Evolutionary conservation across 92 coral and sea anemone species (phyloP).

Genomic region (Ricordea florida): DNA sequence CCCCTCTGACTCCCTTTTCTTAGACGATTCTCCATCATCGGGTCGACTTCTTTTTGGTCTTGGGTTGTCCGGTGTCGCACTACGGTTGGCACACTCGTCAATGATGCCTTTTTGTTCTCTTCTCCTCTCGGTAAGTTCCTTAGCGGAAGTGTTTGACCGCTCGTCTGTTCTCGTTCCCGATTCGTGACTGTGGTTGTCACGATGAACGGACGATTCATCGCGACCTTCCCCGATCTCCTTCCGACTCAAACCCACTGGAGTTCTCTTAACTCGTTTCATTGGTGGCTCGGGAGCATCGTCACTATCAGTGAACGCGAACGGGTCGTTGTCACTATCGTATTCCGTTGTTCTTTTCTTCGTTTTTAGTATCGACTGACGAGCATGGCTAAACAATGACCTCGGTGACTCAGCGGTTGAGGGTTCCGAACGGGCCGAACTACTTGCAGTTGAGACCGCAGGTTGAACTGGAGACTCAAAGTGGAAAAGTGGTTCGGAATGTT

Average conservation of each 20-base stretch:
- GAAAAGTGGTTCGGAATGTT: slow-evolving; percentile 48
- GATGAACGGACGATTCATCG: no score
- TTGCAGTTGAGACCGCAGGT: background rate
- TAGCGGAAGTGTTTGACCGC: background rate
- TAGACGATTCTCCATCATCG: background rate
- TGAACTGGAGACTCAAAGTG: slow-evolving; percentile 54
- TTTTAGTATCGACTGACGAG: slow-evolving; percentile 31
- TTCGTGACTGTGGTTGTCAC: background rate
- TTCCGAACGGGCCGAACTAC: background rate
- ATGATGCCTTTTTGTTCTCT: background rate
- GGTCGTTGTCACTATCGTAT: slow-evolving; percentile 47
- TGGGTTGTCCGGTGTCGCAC: background rate
- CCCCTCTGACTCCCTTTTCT: background rate
- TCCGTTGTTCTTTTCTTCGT: slow-evolving; percentile 1
- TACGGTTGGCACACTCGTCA: background rate
- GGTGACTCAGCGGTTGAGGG: slow-evolving; percentile 22
- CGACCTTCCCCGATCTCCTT: background rate
- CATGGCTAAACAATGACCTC: slow-evolving; percentile 63
- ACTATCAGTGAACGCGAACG: slow-evolving; percentile 69
- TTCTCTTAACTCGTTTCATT: slow-evolving; percentile 20
- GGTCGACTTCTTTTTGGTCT: background rate
- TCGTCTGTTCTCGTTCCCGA: background rate
- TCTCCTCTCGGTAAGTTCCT: background rate
- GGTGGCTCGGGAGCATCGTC: slow-evolving; percentile 61
- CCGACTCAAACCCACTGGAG: background rate